Conservation (phyloP, 2,797 vertebrate genomes). For the Tokudaia muenninki region DNA sequence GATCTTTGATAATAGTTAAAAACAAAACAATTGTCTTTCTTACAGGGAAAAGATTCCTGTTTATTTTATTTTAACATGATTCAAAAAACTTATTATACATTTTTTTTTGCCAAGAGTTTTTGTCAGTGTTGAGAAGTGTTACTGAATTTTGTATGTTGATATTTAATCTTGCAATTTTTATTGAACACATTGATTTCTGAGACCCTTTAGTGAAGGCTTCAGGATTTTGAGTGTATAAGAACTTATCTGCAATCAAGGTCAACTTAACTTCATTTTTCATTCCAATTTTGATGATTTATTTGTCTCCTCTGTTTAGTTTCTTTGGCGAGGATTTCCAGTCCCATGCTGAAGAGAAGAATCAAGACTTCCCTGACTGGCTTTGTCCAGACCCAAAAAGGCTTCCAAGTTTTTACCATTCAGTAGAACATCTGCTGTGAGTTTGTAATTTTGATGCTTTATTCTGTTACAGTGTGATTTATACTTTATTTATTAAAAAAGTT, state of each 20-base stretch:
- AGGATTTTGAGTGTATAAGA: not conserved
- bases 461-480: no score
- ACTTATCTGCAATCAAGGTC: not conserved
- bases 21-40: not conserved
- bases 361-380: not conserved
- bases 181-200: not conserved
- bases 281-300: not conserved
- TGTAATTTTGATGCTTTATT: not conserved
- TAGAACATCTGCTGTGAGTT: not conserved
- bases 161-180: not conserved
- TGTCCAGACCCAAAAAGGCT: not conserved
- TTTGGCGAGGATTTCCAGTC: not conserved
- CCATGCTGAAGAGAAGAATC: not conserved
- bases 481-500: not conserved
- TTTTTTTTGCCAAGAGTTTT: not conserved
- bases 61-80: not conserved
- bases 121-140: not conserved
- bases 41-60: not conserved
- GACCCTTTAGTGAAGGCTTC: not conserved
- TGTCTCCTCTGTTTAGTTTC: not conserved
- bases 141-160: not conserved
- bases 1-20: not conserved
- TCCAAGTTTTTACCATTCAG: not conserved
- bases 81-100: not conserved
- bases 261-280: not conserved